These are phyloP conservation scores for Ephydatia muelleri DNA, from an alignment of 37 sponge, comb jelly and placozoan genomes.

Conservation along the genomic window DNA sequence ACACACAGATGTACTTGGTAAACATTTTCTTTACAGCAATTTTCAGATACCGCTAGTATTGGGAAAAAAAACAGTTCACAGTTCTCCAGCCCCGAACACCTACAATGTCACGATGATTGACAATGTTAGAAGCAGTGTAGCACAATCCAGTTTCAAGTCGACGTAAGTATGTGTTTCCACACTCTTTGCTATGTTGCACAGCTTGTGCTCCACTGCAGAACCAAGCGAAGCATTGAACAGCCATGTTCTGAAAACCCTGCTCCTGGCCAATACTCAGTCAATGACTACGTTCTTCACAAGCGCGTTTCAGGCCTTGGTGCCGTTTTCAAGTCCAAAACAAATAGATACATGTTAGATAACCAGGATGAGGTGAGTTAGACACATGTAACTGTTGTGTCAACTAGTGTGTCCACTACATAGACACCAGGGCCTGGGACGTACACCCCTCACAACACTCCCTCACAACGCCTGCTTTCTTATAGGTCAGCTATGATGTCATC, in stretches of 20 bases:
- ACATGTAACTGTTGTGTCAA: background rate
- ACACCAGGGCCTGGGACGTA: conserved; percentile 87
- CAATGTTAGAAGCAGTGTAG: background rate
- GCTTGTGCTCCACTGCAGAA: conserved; percentile 7
- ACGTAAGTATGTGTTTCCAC: background rate
- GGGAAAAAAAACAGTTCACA: background rate
- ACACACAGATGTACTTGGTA: background rate
- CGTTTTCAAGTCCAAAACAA: conserved; percentile 75
- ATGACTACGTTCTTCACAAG: conserved; percentile 52
- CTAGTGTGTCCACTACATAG: conserved; percentile 13
- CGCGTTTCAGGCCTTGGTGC: conserved; percentile 32
- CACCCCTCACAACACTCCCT: conserved; percentile 15
- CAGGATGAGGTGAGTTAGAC: background rate
- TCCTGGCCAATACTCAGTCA: conserved; percentile 74
- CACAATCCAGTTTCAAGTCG: background rate
- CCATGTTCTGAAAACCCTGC: conserved; percentile 31
- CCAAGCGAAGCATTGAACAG: conserved; percentile 18
- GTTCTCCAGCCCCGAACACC: conserved; percentile 62
- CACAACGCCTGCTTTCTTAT: background rate
- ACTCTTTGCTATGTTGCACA: background rate
- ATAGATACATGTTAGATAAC: conserved; percentile 16
- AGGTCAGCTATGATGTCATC: background rate
- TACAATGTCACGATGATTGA: conserved; percentile 34
- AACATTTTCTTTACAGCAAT: background rate
- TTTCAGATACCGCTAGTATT: conserved; percentile 59